Evolutionary conservation across 2,113 vertebrate species (phyloP).

Genomic region (Osmerus mordax): DNA sequence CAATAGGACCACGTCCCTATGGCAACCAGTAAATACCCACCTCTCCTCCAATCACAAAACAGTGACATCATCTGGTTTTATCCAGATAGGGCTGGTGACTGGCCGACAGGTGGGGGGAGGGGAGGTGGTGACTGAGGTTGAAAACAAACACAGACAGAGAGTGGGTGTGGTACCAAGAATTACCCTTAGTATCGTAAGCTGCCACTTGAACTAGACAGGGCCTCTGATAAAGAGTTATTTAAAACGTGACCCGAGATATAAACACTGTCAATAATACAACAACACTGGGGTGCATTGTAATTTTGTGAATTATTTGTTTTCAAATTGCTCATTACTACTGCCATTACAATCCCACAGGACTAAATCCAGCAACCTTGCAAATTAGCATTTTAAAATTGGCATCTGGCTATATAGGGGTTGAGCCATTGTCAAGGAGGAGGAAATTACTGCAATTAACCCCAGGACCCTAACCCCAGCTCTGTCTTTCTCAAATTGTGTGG

Average conservation of each 20-base stretch:
- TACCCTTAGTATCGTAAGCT: background rate
- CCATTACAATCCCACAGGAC: background rate
- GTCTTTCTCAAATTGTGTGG: slow-evolving; percentile 17
- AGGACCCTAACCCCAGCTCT: slow-evolving; percentile 21
- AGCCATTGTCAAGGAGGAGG: slow-evolving; percentile 22
- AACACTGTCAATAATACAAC: no score
- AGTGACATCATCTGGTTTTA: slow-evolving; percentile 37
- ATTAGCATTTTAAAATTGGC: slow-evolving; percentile 36
- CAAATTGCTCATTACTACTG: no score
- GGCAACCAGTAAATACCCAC: slow-evolving; percentile 55
- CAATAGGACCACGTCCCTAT: slow-evolving; percentile 40
- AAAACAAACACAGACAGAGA: slow-evolving; percentile 36
- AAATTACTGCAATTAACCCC: slow-evolving; percentile 52
- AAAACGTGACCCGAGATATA: no score
- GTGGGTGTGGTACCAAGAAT: slow-evolving; percentile 39
- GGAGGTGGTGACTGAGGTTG: background rate
- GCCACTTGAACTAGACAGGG: slow-evolving; percentile 3
- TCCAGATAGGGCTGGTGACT: slow-evolving; percentile 39
- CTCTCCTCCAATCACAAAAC: slow-evolving; percentile 46
- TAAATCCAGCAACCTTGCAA: slow-evolving; percentile 25
- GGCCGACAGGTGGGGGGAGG: slow-evolving; percentile 3
- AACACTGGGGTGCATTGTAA: no score
- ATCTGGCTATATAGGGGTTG: slow-evolving; percentile 23
- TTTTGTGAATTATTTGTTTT: no score
- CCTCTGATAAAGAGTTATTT: background rate